These are phyloP conservation scores for Gambusia holbrooki DNA, from an alignment of 2,113 vertebrate genomes.

Conservation along the genomic window DNA sequence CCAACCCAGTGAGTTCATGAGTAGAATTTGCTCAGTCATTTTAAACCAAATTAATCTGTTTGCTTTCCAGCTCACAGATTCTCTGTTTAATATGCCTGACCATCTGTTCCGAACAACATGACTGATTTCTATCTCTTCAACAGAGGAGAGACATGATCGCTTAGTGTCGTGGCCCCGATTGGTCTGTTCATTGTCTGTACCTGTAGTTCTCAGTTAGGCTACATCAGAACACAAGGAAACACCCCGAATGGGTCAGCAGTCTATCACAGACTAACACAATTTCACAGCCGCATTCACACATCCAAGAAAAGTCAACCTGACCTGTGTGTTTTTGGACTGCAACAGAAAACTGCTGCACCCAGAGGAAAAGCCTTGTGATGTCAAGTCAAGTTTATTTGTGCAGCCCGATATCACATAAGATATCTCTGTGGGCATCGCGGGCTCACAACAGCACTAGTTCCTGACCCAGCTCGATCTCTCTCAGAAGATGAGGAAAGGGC, in stretches of 20 bases:
- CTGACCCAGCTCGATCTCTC: slow-evolving; percentile 14
- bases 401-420: slow-evolving; percentile 51
- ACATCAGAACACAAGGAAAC: slow-evolving; percentile 15
- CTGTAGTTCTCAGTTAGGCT: slow-evolving; percentile 10
- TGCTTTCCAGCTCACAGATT: slow-evolving; percentile 60
- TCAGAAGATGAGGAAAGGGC: slow-evolving; percentile 32
- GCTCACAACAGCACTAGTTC: slow-evolving; percentile 38
- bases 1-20: slow-evolving; percentile 43
- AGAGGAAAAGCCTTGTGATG: slow-evolving; percentile 62
- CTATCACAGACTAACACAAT: slow-evolving; percentile 37
- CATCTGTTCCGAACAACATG: slow-evolving; percentile 59
- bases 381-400: slow-evolving; percentile 68
- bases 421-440: slow-evolving; percentile 44
- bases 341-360: slow-evolving; percentile 41
- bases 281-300: slow-evolving; percentile 49
- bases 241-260: slow-evolving; percentile 24
- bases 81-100: slow-evolving; percentile 53
- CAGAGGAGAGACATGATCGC: slow-evolving; percentile 30
- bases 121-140: slow-evolving; percentile 50
- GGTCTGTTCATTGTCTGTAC: slow-evolving; percentile 16
- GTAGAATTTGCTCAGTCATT: slow-evolving; percentile 47
- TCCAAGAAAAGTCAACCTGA: slow-evolving; percentile 37
- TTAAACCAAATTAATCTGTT: slow-evolving; percentile 58
- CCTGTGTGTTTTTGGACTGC: slow-evolving; percentile 48
- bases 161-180: slow-evolving; percentile 28